Base-by-base conservation (phyloP, 1,140 invertebrate genomes). In the Drosophila bocki region DNA sequence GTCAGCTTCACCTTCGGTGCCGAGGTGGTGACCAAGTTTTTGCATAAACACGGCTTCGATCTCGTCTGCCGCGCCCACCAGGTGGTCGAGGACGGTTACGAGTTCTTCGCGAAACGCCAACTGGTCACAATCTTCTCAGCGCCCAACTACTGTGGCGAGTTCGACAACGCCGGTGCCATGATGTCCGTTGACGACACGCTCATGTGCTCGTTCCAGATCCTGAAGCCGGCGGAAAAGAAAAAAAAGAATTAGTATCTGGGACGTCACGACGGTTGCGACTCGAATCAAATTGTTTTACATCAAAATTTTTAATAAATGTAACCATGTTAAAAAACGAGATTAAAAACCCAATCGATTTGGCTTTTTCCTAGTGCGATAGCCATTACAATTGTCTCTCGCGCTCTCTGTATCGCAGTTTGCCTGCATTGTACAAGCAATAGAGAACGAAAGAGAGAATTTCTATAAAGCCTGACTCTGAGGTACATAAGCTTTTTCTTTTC, bases 291-390 rank as follows among this genome's bases (percentile, higher is more conserved):
- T 41, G 35, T 39, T 56, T 56, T 56, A 39, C 53, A 39, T 56
- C 53, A 39, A 56, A 56, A 56, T 56, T 56, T 56, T 22, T 39
- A 56, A 56, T 56, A 56, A 56, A 56, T 56, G 53, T 56, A 56
- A 56, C 19, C 13, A 22, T 56, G 53, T 56, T 11, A n/a, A 33
- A 51, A 33, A 35, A 33, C 17, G 26, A 15, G 5, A 17, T 17
- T 17, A 17, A 29, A 29, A 29, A 29, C 6, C 5, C 3, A 7
- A 7, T 29, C 26, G 5, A 29, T 29, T 26, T 26, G 26, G 26
- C 26, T 4, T 4, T 26, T 26, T 3, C 22, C 22, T 13, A 22
- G 19, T 26, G 19, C 5, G 19, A 7, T 3, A 7, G 44, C 2
- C 11, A 13, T 22, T 47, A 26, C 26, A 26, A 26, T 5, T 26